Conservation (phyloP, 53 echinoderm and acorn worm species). For the Patiria pectinifera region DNA sequence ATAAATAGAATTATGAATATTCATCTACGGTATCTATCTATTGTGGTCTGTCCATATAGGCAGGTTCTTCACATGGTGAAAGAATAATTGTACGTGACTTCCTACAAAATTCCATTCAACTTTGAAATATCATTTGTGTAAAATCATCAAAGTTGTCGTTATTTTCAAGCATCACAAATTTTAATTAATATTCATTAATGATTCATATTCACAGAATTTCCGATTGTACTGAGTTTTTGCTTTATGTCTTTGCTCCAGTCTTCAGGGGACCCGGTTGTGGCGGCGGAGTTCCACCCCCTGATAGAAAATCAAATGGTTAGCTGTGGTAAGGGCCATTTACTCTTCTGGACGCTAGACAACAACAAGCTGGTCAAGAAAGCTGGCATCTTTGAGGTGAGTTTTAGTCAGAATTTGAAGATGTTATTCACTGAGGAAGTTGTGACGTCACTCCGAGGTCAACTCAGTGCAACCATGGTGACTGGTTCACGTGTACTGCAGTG, state of each 20-base stretch:
- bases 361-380: conserved; percentile 90
- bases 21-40: too few relatives aligned
- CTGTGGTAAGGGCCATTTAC: conserved; percentile 92
- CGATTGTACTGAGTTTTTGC: not conserved
- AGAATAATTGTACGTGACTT: too few relatives aligned
- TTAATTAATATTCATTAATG: too few relatives aligned
- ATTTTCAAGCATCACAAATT: too few relatives aligned
- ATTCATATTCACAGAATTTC: too few relatives aligned
- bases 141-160: not conserved
- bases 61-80: too few relatives aligned
- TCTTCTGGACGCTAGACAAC: conserved; percentile 84
- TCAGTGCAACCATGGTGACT: too few relatives aligned
- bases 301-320: conserved; percentile 83
- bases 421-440: not conserved
- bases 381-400: conserved; percentile 96
- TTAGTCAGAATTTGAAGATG: not conserved
- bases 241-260: conserved; percentile 52
- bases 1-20: too few relatives aligned
- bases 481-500: too few relatives aligned
- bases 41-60: too few relatives aligned
- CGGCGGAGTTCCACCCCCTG: conserved; percentile 89
- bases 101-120: not conserved
- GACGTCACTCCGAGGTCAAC: too few relatives aligned
- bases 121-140: not conserved
- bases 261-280: conserved; percentile 90